Percentiles rank a stretch among this genome's conserved stretches.
phyloP scores from a whole-genome alignment of 2,113 vertebrate species.

The Stercorarius parasiticus region DNA sequence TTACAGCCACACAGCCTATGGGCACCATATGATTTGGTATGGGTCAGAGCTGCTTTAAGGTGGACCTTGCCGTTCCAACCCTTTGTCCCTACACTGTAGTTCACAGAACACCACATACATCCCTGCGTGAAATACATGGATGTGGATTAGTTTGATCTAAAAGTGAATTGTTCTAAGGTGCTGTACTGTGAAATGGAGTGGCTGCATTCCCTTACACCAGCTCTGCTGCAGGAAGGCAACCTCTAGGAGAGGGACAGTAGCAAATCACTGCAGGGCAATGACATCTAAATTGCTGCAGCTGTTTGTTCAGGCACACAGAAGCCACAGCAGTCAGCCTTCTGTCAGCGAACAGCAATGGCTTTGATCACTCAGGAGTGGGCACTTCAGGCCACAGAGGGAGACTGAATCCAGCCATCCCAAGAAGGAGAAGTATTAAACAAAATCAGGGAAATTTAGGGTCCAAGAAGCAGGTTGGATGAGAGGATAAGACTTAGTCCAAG shows the following conservation, averaged over 20 bases:
- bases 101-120: neutral
- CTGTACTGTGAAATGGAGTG: neutral
- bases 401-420: neutral
- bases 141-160: neutral
- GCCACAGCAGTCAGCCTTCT: neutral
- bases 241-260: neutral
- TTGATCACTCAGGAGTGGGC: neutral
- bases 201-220: neutral
- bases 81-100: neutral
- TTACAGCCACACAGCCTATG: neutral
- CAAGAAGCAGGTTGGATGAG: neutral
- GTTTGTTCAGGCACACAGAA: neutral
- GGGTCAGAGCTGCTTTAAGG: neutral
- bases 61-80: neutral
- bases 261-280: neutral
- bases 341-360: accelerated
- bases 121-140: neutral
- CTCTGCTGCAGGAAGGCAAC: neutral
- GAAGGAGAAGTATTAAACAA: neutral
- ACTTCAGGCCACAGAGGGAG: neutral
- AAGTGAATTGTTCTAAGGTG: neutral
- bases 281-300: neutral
- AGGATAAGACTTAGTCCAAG: neutral
- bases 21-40: neutral
- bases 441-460: neutral